Evolutionary conservation across 2,797 vertebrate genomes (phyloP), one percentile per base, ranked within the genome.

Genomic region (Perdix hodgsoniae): DNA sequence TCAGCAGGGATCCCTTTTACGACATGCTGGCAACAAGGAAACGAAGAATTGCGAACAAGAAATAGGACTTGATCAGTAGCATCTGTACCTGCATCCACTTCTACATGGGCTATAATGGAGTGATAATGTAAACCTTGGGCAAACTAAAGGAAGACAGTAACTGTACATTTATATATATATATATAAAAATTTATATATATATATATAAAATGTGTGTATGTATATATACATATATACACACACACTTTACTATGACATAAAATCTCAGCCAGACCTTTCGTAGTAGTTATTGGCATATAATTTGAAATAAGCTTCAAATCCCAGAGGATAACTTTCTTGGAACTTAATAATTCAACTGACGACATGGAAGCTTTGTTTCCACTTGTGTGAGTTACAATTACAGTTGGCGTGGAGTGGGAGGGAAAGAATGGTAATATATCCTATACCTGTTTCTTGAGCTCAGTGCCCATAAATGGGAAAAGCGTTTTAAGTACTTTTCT

Each of bases 11-110:
- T 94, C 99, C 99, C 39, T 99, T 99, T 97, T 99, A 99, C 21
- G 99, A 99, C 96, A 99, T 99, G 99, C 96, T 99, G 97, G 99
- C 99, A 81, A 99, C 98, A 59, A 98, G 99, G 97, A 99, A 99
- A 93, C 97, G 99, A 92, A 98, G 99, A 97, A 99, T 99, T 91
- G 99, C 99, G 94, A 98, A 99, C 95, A 99, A 99, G 96, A 99
- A 99, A 98, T 98, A 98, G 95, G 85, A 52, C 56, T 4, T 29
- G 61, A 89, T 49, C 14, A 54, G 74, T 69, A 79, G 52, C 75
- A 59, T 50, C 17, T 15, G 54, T 70, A 86, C 27, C 63, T 80
- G 54, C 81, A 59, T 69, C 76, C 35, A 5, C 45, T 45, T 75
- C 66, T 50, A 57, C 71, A 47, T 60, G 69, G 77, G 37, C 1